Evolutionary conservation across 2,888 invertebrate genomes (phyloP).

Genomic region (Chymomyza caudatula): DNA sequence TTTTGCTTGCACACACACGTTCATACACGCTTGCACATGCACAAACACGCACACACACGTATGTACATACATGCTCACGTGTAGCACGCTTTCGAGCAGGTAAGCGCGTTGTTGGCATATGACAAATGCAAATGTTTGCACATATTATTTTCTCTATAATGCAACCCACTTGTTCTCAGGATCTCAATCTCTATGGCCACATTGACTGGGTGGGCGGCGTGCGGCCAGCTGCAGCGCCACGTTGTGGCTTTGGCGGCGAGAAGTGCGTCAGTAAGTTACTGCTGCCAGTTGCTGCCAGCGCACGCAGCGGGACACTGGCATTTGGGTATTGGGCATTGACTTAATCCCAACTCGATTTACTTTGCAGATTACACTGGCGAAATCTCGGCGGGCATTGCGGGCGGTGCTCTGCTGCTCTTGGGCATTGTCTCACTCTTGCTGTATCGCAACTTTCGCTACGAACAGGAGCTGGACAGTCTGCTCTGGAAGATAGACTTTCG

Average conservation of each 20-base stretch:
- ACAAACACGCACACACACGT: not conserved
- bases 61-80: slow-evolving; percentile 1
- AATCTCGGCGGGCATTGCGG: slow-evolving; percentile 89
- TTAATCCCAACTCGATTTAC: not conserved
- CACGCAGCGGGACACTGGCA: not conserved
- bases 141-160: not conserved
- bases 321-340: not conserved
- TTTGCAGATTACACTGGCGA: slow-evolving; percentile 88
- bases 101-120: slow-evolving; percentile 43
- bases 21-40: slow-evolving; percentile 26
- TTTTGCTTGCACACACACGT: slow-evolving; percentile 17
- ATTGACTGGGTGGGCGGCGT: slow-evolving; percentile 87
- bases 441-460: slow-evolving; percentile 95
- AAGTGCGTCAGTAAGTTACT: slow-evolving; percentile 91
- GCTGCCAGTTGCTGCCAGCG: not conserved
- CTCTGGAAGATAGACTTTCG: slow-evolving; percentile 96
- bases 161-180: slow-evolving; percentile 79
- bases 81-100: slow-evolving; percentile 37
- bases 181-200: slow-evolving; percentile 84
- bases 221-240: slow-evolving; percentile 90
- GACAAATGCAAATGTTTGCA: not conserved
- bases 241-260: slow-evolving; percentile 93
- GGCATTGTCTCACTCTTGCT: slow-evolving; percentile 86
- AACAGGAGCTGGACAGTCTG: slow-evolving; percentile 94
- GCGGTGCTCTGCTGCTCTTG: slow-evolving; percentile 85